Conservation (phyloP, 2,888 invertebrate genomes). For the Arge pagana region DNA sequence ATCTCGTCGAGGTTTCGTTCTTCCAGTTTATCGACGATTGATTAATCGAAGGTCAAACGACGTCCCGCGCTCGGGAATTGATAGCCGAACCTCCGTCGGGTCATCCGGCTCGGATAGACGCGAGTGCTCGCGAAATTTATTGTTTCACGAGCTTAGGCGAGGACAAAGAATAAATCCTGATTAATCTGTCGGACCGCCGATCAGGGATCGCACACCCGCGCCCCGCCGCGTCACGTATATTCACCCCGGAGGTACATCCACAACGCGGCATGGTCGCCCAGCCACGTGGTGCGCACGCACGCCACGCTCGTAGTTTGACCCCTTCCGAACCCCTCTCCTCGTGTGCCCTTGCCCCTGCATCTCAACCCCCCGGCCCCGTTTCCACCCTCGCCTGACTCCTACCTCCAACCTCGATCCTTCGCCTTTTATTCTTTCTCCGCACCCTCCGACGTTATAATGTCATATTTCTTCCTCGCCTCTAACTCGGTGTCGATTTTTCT, state of each 20-base stretch:
- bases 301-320: slow-evolving; percentile 1
- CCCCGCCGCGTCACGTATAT: no score
- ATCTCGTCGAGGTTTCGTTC: no score
- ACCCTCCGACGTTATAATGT: no score
- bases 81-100: slow-evolving; percentile 7
- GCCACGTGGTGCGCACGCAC: slow-evolving; percentile 18
- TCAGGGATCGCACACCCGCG: no score
- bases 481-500: no score
- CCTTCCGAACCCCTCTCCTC: slow-evolving; percentile 8
- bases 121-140: slow-evolving; percentile 53
- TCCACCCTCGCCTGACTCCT: no score
- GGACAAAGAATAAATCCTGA: slow-evolving; percentile 55
- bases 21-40: no score
- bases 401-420: no score
- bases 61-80: no score
- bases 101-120: slow-evolving; percentile 40
- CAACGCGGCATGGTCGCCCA: slow-evolving; percentile 8
- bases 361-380: slow-evolving; percentile 11
- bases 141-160: slow-evolving; percentile 52
- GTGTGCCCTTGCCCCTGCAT: slow-evolving; percentile 4
- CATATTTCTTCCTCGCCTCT: no score
- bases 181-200: slow-evolving; percentile 50
- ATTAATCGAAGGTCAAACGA: no score
- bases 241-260: slow-evolving; percentile 5
- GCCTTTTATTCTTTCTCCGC: no score